phyloP scores from a whole-genome alignment of 2,113 vertebrate species.

The Numenius arquata region DNA sequence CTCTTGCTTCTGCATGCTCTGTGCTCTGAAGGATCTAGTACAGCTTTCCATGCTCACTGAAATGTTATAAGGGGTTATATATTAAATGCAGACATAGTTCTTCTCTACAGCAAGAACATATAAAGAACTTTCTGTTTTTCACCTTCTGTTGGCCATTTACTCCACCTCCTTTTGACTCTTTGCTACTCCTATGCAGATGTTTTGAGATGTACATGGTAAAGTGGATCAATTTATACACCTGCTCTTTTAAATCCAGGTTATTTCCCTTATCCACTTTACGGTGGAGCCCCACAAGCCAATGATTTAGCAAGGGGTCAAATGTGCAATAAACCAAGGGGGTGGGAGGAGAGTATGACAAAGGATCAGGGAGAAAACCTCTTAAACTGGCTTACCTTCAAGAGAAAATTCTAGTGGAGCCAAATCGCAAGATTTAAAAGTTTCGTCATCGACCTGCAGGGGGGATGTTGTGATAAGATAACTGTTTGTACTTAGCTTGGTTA shows the following conservation, averaged over 20 bases:
- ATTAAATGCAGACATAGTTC: background rate
- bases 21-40: background rate
- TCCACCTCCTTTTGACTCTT: background rate
- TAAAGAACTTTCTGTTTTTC: background rate
- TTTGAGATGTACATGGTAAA: background rate
- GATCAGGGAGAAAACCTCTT: background rate
- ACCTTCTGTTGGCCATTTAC: background rate
- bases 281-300: background rate
- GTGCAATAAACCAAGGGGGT: background rate
- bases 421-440: background rate
- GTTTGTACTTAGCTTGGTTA: background rate
- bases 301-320: background rate
- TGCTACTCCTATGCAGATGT: background rate
- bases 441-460: background rate
- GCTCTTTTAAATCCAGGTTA: background rate
- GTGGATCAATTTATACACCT: background rate
- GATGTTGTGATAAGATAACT: background rate
- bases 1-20: background rate
- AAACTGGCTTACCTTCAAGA: background rate
- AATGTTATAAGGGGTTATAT: background rate
- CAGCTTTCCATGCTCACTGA: background rate
- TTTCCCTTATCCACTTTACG: background rate
- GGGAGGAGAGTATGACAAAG: background rate
- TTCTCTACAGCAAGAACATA: background rate
- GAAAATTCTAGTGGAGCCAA: background rate